Evolutionary conservation across 2,797 vertebrate species (phyloP).

Genomic region (Peromyscus melanophrys): DNA sequence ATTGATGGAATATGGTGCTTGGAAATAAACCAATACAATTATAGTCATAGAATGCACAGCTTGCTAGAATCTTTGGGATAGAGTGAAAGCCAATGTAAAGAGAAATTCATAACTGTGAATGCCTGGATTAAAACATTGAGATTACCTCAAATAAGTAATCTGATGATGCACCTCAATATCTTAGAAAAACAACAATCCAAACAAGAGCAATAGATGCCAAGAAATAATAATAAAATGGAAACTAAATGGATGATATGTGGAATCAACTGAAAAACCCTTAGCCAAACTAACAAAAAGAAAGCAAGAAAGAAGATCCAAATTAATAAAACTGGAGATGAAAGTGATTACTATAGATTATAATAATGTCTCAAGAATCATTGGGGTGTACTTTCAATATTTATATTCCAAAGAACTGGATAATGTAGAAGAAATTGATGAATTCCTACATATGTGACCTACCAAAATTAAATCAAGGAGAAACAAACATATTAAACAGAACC

Average conservation of each 20-base stretch:
- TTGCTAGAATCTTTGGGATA: not conserved
- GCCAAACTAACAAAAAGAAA: not conserved
- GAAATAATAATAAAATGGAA: not conserved
- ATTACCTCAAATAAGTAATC: not conserved
- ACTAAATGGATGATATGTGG: not conserved
- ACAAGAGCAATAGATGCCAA: not conserved
- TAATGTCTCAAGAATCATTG: not conserved
- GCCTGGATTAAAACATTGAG: not conserved
- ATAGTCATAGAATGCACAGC: not conserved
- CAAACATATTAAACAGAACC: not conserved
- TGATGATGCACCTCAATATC: not conserved
- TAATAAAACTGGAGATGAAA: not conserved
- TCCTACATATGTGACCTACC: not conserved
- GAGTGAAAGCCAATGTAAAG: not conserved
- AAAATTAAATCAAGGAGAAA: not conserved
- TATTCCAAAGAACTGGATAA: not conserved
- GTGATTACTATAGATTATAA: not conserved
- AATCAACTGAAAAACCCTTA: not conserved
- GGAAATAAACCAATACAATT: not conserved
- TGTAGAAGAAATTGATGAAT: not conserved
- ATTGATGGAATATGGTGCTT: not conserved
- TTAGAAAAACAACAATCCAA: not conserved
- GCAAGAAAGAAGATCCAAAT: not conserved
- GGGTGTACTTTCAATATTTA: not conserved
- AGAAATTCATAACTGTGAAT: not conserved